phyloP scores from a whole-genome alignment of 1,140 invertebrate species.

The Diabrotica undecimpunctata region DNA sequence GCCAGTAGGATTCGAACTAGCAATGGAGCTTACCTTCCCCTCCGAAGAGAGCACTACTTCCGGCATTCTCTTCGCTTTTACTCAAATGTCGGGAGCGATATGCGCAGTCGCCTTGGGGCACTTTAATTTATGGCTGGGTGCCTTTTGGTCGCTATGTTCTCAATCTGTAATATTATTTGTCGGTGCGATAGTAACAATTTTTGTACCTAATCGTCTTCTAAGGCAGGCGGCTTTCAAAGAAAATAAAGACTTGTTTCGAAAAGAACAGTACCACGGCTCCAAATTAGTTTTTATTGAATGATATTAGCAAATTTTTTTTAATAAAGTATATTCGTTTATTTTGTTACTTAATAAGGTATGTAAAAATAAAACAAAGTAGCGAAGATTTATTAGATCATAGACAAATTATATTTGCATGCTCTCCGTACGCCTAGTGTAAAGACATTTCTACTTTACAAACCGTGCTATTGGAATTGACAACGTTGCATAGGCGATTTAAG shows the following conservation, averaged over 20 bases:
- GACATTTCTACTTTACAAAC: too few relatives aligned
- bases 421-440: too few relatives aligned
- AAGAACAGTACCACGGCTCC: not conserved
- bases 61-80: slow-evolving; percentile 22
- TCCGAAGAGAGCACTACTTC: slow-evolving; percentile 27
- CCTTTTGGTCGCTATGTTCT: slow-evolving; percentile 21
- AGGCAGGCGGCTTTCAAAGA: slow-evolving; percentile 22
- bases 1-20: slow-evolving; percentile 31
- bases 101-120: slow-evolving; percentile 23
- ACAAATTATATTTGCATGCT: too few relatives aligned
- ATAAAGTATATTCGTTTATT: too few relatives aligned
- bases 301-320: too few relatives aligned
- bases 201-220: slow-evolving; percentile 24
- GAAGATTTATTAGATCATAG: too few relatives aligned
- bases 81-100: slow-evolving; percentile 27
- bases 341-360: too few relatives aligned
- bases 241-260: not conserved
- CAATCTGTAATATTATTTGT: slow-evolving; percentile 17
- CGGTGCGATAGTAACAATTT: slow-evolving; percentile 22
- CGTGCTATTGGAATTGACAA: too few relatives aligned
- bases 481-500: too few relatives aligned
- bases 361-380: too few relatives aligned
- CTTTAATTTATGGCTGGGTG: slow-evolving; percentile 22
- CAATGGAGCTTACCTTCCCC: slow-evolving; percentile 32
- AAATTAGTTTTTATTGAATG: too few relatives aligned